Evolutionary conservation across 2,797 vertebrate genomes (phyloP).

Genomic region (Carcharodon carcharias): DNA sequence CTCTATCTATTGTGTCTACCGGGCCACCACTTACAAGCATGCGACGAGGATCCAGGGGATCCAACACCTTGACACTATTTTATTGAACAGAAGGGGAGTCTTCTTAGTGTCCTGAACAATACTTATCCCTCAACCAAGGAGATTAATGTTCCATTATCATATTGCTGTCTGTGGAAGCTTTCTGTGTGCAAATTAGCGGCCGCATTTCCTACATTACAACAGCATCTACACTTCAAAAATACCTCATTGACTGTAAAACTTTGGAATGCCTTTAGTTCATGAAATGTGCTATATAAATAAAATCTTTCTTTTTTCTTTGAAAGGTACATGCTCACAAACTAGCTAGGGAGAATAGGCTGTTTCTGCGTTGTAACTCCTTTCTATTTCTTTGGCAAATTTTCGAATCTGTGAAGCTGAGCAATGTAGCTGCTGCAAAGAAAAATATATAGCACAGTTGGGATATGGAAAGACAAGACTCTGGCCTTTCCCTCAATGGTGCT

Average conservation of each 20-base stretch:
- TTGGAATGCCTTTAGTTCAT: background rate
- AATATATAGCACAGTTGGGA: background rate
- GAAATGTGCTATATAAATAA: background rate
- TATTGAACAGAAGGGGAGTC: background rate
- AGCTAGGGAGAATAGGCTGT: background rate
- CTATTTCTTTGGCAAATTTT: background rate
- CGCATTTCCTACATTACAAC: background rate
- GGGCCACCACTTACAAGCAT: no score
- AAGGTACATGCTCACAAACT: background rate
- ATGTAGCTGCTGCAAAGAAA: background rate
- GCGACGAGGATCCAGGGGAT: no score
- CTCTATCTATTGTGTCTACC: no score
- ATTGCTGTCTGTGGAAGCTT: background rate
- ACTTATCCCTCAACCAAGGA: background rate
- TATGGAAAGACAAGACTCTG: background rate
- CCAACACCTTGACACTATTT: background rate
- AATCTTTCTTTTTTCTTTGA: background rate
- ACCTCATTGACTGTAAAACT: background rate
- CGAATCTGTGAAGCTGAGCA: background rate
- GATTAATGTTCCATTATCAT: background rate
- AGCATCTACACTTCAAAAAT: background rate
- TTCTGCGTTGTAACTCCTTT: background rate
- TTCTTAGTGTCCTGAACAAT: background rate
- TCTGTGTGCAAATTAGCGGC: background rate
- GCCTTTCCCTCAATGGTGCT: background rate